Evolutionary conservation across 2,113 vertebrate species (phyloP).

Genomic region (Ceyx melanurus): DNA sequence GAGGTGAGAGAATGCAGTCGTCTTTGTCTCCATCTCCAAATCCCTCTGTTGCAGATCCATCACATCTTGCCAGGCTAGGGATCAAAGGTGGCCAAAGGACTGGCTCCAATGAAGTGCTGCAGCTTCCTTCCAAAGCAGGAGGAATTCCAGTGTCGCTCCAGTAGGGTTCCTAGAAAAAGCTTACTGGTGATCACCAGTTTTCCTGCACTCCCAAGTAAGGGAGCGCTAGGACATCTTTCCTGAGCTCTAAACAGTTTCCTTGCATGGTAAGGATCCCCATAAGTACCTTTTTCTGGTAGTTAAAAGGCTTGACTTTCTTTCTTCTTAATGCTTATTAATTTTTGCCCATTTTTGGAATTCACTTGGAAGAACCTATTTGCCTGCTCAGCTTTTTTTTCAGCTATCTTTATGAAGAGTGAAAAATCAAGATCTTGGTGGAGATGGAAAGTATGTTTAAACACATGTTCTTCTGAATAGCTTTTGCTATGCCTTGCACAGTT

Average conservation of each 20-base stretch:
- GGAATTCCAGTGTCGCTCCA: constrained; percentile 37
- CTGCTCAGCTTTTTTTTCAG: neutral
- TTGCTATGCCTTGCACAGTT: neutral
- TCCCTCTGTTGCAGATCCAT: neutral
- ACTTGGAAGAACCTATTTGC: neutral
- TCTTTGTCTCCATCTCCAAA: neutral
- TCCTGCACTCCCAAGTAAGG: neutral
- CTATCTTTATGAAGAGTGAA: constrained; percentile 1
- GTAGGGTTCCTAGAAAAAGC: neutral
- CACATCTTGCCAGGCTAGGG: neutral
- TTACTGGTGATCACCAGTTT: neutral
- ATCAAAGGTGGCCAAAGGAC: neutral
- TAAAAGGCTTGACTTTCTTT: neutral
- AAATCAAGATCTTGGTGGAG: neutral
- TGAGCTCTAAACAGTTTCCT: neutral
- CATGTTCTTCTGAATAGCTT: neutral
- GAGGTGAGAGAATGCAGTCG: neutral
- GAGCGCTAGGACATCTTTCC: neutral
- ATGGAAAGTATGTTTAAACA: constrained; percentile 42
- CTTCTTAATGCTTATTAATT: neutral
- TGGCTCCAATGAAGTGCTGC: neutral
- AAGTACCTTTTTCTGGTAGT: neutral
- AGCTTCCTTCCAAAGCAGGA: constrained; percentile 3
- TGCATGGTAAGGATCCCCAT: neutral
- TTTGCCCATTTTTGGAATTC: neutral